Percentiles rank a stretch among this genome's conserved stretches.
Evolutionary conservation across 2,113 vertebrate genomes (phyloP).

Genomic region (Isurus oxyrinchus): DNA sequence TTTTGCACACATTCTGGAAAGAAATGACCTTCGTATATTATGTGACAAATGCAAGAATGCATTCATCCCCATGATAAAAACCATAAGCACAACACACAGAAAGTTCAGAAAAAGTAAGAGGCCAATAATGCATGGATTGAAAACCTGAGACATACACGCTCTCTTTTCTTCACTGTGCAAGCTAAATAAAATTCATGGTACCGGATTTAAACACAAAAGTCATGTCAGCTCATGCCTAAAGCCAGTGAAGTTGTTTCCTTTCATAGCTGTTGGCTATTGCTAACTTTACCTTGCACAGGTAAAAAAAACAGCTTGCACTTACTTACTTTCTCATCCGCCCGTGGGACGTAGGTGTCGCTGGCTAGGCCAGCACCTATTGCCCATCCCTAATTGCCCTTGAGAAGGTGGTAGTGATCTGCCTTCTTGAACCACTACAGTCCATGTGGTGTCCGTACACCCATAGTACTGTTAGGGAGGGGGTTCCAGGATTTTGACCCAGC

Average conservation of each 20-base stretch:
- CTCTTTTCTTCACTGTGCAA: neutral
- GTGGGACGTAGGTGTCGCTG: too few relatives aligned
- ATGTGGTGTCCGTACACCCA: too few relatives aligned
- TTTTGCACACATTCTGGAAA: neutral
- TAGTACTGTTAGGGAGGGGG: too few relatives aligned
- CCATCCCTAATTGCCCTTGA: too few relatives aligned
- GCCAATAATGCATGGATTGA: neutral
- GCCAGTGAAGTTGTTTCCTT: neutral
- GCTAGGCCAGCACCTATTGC: too few relatives aligned
- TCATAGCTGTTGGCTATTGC: neutral
- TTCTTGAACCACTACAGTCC: too few relatives aligned
- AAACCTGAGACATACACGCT: neutral
- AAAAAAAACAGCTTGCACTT: neutral
- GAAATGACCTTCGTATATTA: neutral
- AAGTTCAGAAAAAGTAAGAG: neutral
- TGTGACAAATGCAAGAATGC: neutral
- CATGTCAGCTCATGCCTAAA: neutral
- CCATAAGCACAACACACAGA: neutral
- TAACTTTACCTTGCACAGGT: neutral
- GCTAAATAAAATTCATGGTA: neutral
- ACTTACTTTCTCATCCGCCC: too few relatives aligned
- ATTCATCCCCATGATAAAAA: neutral
- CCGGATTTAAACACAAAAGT: neutral
- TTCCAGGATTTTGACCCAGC: too few relatives aligned
- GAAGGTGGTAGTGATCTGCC: too few relatives aligned